Conservation (phyloP, 2,797 vertebrate species). For the Clarias laeviceps region DNA sequence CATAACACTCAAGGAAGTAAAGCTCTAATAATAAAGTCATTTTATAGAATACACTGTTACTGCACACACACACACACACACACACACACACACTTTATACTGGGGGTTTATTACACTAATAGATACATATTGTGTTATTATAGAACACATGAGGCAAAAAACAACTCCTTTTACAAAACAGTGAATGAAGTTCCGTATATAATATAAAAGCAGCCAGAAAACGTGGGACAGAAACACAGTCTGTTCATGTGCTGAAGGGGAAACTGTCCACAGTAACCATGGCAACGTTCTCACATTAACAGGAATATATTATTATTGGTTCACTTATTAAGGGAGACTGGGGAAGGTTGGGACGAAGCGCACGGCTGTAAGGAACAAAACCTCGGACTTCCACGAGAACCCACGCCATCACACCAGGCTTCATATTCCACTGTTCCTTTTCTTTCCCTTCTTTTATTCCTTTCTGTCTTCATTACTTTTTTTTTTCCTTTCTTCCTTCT, state of each 20-base stretch:
- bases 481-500: too few relatives aligned
- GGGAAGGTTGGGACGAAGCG: not conserved
- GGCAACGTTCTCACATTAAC: not conserved
- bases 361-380: not conserved
- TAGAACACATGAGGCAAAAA: not conserved
- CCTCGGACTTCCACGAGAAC: not conserved
- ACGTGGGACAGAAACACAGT: not conserved
- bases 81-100: not conserved
- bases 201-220: not conserved
- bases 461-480: too few relatives aligned
- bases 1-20: not conserved
- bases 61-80: not conserved
- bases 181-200: not conserved
- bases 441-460: too few relatives aligned
- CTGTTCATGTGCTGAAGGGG: not conserved
- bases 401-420: not conserved
- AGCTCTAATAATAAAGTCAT: not conserved
- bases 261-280: not conserved
- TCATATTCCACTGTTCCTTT: too few relatives aligned
- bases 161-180: not conserved
- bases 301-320: not conserved
- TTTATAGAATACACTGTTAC: not conserved
- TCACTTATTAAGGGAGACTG: not conserved
- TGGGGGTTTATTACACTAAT: not conserved
- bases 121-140: not conserved